A percentile compares a stretch with the other conserved stretches of the same genome.
These are phyloP conservation scores for Agrenia bidenticulata DNA, from an alignment of 2,888 invertebrate genomes.

Conservation along the genomic window DNA sequence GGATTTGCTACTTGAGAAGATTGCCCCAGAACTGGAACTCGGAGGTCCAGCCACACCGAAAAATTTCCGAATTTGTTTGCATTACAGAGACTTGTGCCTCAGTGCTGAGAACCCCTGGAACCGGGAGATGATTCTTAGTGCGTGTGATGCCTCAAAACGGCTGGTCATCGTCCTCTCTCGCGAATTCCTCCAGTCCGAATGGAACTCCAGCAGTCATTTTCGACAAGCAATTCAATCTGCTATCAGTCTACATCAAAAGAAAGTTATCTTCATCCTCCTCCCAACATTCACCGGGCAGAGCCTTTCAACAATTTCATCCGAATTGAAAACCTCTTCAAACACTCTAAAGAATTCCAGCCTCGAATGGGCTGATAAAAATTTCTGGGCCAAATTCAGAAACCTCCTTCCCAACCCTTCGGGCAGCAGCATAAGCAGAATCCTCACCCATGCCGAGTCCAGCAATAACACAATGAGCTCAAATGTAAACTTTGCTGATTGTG, in stretches of 20 bases:
- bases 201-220: slow-evolving; percentile 79
- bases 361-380: slow-evolving; percentile 46
- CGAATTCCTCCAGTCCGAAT: slow-evolving; percentile 82
- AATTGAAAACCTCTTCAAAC: neutral
- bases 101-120: slow-evolving; percentile 75
- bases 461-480: neutral
- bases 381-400: slow-evolving; percentile 48
- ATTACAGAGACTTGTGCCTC: slow-evolving; percentile 82
- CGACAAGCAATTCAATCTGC: slow-evolving; percentile 73
- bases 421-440: neutral
- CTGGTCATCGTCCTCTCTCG: slow-evolving; percentile 85
- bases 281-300: slow-evolving; percentile 38
- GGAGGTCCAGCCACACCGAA: slow-evolving; percentile 9
- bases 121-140: slow-evolving; percentile 81
- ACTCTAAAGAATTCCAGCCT: slow-evolving; percentile 14
- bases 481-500: neutral
- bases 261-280: slow-evolving; percentile 45
- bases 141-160: slow-evolving; percentile 78
- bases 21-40: slow-evolving; percentile 75
- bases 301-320: slow-evolving; percentile 29
- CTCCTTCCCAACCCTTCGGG: slow-evolving; percentile 32
- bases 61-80: slow-evolving; percentile 78
- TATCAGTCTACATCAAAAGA: slow-evolving; percentile 40
- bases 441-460: neutral
- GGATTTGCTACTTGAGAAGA: slow-evolving; percentile 77